Base-by-base conservation (phyloP, 2,888 invertebrate genomes). In the Crocallis elinguaria region DNA sequence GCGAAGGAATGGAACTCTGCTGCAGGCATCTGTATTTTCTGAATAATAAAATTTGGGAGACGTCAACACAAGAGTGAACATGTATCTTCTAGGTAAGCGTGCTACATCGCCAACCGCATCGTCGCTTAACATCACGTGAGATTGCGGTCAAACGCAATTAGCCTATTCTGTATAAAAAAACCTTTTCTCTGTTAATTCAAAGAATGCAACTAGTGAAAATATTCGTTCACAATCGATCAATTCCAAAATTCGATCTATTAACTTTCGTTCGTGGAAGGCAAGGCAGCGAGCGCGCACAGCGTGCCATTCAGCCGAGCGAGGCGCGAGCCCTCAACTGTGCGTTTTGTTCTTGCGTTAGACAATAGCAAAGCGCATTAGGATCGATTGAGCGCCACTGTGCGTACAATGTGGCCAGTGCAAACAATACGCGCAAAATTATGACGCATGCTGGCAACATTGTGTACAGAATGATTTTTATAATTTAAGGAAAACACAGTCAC, bases 361-460 rank as follows among this genome's bases (percentile, higher is more conserved):
- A 85, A 86, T 77, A 64, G 67, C 79, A 77, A 81, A 82, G 79
- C 82, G 75, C 75, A 82, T 84, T 82, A 84, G 68, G 66, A 57
- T 50, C 73, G 73, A 79, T 82, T 79, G 69, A 77, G 62, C 54
- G 82, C 82, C 84, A 84, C 86, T 78, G 82, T 82, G 76, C 67
- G 80, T 79, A 84, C 85, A 84, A 84, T 83, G 67, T 71, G 69
- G 68, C 73, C 71, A 51, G 66, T 55, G 46, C 50, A 49, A 32
- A 70, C 69, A 62, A 69, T 71, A 52, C 46, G 23, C 32, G 49
- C 33, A 30, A 57, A 62, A 66, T 67, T 67, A 71, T 69, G 69
- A 73, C 67, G 62, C 55, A 60, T 41, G 17, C 46, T 39, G 14
- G 41, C 67, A 67, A 59, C 2, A 13, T n/a, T 7, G 0, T 36